These are phyloP conservation scores for Hestina assimilis DNA, from an alignment of 1,140 invertebrate genomes.

Conservation along the genomic window DNA sequence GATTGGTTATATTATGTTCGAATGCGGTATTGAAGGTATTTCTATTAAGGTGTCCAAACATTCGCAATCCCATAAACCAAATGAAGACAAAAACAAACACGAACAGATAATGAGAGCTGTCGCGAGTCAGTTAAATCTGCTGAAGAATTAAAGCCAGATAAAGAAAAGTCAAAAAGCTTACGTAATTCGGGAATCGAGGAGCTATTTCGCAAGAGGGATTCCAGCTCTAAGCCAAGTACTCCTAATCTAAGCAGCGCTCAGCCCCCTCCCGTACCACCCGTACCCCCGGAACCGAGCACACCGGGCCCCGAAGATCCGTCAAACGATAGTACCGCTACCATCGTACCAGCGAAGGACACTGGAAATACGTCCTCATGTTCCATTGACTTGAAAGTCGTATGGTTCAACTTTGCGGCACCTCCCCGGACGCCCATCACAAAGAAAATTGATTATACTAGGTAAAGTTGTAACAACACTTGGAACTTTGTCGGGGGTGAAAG, in stretches of 20 bases:
- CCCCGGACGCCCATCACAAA: constrained; percentile 95
- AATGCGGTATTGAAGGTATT: constrained; percentile 95
- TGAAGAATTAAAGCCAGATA: constrained; percentile 74
- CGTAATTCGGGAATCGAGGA: constrained; percentile 74
- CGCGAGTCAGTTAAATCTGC: constrained; percentile 76
- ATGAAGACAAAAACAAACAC: constrained; percentile 79
- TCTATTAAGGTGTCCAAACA: constrained; percentile 88
- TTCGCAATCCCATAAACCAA: constrained; percentile 87
- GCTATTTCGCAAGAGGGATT: constrained; percentile 71
- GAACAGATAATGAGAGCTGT: constrained; percentile 70
- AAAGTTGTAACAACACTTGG: constrained; percentile 11
- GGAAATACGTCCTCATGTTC: constrained; percentile 88
- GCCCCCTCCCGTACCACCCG: constrained; percentile 47
- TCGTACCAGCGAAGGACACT: constrained; percentile 76
- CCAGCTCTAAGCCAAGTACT: constrained; percentile 73
- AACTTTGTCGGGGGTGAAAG: neutral
- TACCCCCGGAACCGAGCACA: constrained; percentile 46
- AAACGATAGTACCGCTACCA: constrained; percentile 56
- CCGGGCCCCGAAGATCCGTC: constrained; percentile 54
- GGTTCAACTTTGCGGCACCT: constrained; percentile 98
- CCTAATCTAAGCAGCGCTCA: constrained; percentile 65
- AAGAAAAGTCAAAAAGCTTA: constrained; percentile 49
- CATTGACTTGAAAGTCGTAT: constrained; percentile 93
- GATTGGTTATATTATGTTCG: constrained; percentile 97
- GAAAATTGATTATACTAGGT: constrained; percentile 96